These are phyloP conservation scores for Drosophila diplacantha DNA, from an alignment of 2,888 invertebrate genomes.

Conservation along the genomic window DNA sequence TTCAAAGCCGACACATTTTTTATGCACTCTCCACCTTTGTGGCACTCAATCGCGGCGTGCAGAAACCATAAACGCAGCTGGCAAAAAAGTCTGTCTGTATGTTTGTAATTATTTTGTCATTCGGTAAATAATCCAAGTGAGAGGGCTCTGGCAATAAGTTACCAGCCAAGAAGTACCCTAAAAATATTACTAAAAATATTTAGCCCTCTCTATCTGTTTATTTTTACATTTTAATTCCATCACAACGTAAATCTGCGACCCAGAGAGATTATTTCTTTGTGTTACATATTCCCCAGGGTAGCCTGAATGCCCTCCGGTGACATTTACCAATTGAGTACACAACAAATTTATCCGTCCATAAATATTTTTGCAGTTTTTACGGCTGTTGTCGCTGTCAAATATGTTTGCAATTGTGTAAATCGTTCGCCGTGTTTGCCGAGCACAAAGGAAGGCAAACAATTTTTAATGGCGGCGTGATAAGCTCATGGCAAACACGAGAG, in stretches of 20 bases:
- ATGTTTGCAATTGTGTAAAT: constrained; percentile 42
- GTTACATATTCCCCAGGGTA: not conserved
- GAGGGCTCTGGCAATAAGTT: not conserved
- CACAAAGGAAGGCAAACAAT: constrained; percentile 40
- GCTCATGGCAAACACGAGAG: constrained; percentile 24
- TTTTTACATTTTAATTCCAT: not conserved
- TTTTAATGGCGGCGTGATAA: constrained; percentile 56
- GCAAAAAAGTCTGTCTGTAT: constrained; percentile 28
- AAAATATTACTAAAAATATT: too few species aligned
- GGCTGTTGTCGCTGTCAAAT: constrained; percentile 37
- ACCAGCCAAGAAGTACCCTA: not conserved
- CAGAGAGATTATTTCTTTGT: not conserved
- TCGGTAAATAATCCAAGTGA: constrained; percentile 28
- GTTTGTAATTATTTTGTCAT: constrained; percentile 48
- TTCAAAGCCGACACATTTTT: constrained; percentile 21
- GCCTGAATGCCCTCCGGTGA: not conserved
- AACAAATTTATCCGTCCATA: constrained; percentile 32
- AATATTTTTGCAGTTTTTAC: constrained; percentile 25
- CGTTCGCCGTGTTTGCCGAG: constrained; percentile 34
- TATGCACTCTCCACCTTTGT: constrained; percentile 38
- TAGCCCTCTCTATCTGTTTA: too few species aligned
- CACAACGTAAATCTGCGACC: not conserved
- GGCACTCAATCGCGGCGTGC: constrained; percentile 38
- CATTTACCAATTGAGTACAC: constrained; percentile 24
- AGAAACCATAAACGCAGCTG: constrained; percentile 22